Evolutionary conservation across 2,113 vertebrate genomes (phyloP), one percentile per base, ranked within the genome.

Genomic region (Chaetodon auriga): DNA sequence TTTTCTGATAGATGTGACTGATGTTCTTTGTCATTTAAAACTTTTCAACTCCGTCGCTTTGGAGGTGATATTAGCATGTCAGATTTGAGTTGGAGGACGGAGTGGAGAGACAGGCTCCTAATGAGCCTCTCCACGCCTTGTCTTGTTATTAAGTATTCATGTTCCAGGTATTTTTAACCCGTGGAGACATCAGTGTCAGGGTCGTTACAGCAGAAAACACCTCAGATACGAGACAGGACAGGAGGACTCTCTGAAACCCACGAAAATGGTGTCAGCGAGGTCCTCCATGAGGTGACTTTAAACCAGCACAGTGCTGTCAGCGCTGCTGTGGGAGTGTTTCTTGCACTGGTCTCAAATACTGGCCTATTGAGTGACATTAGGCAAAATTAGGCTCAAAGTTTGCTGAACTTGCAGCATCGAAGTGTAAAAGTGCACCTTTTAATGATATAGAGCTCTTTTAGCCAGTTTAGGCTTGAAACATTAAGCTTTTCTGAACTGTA

Each of bases 101-200:
- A 7, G 21, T 4, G 7, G 18, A 19, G 21, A 81, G 78, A 78
- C 30, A 6, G 66, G 12, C 9, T 57, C n/a, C 53, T 87, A 90
- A 89, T 88, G 83, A 87, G 68, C 45, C 66, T 75, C 66, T 74
- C 46, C 25, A 30, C 60, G 80, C 23, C 73, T 68, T 68, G 61
- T 61, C 82, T 72, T 69, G 48, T 66, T 84, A 82, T 93, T 63
- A 93, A 93, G 66, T 73, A 92, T 93, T 94, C 78, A 92, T 91
- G 83, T 48, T 82, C 13, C 71, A 30, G 83, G 84, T 94, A 93
- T 93, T 95, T 94, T 93, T 92, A 93, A 89, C 84, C 74, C 53
- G 84, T 11, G 46, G 45, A 76, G 87, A 81, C 77, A 60, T 80
- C 64, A 51, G 25, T 82, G 87, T 80, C 82, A 71, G 76, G 58